Evolutionary conservation across 2,888 invertebrate genomes (phyloP).

Genomic region (Tenthredo notha): DNA sequence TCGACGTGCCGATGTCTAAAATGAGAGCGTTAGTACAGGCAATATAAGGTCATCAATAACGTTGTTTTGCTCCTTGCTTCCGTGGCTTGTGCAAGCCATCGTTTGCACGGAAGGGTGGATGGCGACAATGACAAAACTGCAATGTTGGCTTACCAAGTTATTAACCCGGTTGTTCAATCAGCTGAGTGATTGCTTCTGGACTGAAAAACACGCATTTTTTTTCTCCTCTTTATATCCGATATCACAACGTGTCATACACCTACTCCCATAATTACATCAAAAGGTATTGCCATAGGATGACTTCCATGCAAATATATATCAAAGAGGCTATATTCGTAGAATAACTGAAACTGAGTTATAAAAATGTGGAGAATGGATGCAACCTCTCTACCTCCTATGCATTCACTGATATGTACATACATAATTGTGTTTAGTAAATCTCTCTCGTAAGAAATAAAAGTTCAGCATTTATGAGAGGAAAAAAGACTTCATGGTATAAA

Average conservation of each 20-base stretch:
- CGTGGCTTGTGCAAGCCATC: conserved; percentile 13
- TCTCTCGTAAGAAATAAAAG: neutral
- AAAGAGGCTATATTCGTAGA: neutral
- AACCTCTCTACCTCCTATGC: neutral
- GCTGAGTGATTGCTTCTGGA: conserved; percentile 54
- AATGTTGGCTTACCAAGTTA: conserved; percentile 51
- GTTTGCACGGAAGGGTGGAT: conserved; percentile 8
- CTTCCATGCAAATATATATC: too few species aligned
- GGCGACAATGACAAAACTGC: neutral
- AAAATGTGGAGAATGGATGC: neutral
- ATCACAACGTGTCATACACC: neutral
- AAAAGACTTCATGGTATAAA: neutral
- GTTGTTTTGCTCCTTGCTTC: conserved; percentile 20
- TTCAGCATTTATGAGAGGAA: neutral
- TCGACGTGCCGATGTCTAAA: neutral
- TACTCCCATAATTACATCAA: neutral
- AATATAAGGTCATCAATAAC: conserved; percentile 43
- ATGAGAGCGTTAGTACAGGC: neutral
- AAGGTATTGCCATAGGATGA: neutral
- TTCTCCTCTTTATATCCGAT: neutral
- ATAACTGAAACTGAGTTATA: neutral
- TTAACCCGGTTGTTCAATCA: conserved; percentile 59
- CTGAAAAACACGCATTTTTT: neutral
- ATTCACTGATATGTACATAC: neutral
- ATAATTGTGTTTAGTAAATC: neutral